Percentiles rank a stretch among this genome's conserved stretches.
These are phyloP conservation scores for Hesperophylax magnus DNA, from an alignment of 1,140 invertebrate species.

Conservation along the genomic window DNA sequence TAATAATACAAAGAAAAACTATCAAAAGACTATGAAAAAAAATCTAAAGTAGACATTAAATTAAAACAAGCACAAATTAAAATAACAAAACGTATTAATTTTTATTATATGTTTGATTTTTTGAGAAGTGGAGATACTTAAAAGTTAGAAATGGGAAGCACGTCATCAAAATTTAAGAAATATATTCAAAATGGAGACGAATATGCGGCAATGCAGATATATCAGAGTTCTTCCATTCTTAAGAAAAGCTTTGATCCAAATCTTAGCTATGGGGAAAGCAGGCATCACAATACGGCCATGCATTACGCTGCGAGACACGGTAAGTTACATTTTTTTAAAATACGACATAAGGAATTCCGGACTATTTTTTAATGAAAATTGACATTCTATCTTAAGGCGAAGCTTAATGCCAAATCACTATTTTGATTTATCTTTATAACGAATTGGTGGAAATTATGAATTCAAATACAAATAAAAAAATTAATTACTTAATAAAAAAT, in stretches of 20 bases:
- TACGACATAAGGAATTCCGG: too few relatives aligned
- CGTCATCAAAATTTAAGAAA: conserved; percentile 80
- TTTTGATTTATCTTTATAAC: too few relatives aligned
- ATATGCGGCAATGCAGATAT: conserved; percentile 77
- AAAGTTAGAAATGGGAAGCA: conserved; percentile 74
- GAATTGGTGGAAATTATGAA: too few relatives aligned
- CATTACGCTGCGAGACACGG: conserved; percentile 80
- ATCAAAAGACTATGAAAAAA: not conserved
- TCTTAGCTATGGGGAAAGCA: conserved; percentile 78
- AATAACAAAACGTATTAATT: not conserved
- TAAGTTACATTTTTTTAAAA: conserved; percentile 53
- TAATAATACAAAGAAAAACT: too few relatives aligned
- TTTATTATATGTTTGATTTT: not conserved
- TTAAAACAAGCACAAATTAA: conserved; percentile 19
- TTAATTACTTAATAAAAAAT: too few relatives aligned
- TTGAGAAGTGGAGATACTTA: not conserved
- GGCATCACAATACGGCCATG: conserved; percentile 78
- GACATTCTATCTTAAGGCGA: too few relatives aligned
- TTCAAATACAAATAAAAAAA: too few relatives aligned
- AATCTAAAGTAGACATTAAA: conserved; percentile 2
- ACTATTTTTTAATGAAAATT: too few relatives aligned
- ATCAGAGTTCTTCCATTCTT: conserved; percentile 75
- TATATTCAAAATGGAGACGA: conserved; percentile 82
- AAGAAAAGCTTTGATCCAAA: conserved; percentile 79
- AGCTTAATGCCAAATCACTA: too few relatives aligned